A percentile compares a stretch with the other conserved stretches of the same genome.
Conservation (phyloP, 2,113 vertebrate genomes). For the Channa argus region DNA sequence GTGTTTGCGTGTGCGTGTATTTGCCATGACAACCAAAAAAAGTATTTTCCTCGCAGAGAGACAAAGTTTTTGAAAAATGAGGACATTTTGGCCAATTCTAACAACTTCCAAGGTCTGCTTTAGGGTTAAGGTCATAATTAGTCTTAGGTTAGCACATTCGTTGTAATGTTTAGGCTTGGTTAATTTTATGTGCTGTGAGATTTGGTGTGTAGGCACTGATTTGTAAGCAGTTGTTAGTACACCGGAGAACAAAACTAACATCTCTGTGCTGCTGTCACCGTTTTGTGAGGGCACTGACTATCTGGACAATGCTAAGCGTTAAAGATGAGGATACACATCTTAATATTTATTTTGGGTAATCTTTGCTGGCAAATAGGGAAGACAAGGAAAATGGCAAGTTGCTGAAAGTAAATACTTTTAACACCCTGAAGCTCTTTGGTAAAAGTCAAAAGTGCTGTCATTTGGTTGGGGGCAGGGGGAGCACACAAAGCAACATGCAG, state of each 20-base stretch:
- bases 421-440: neutral
- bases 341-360: neutral
- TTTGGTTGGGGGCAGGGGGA: neutral
- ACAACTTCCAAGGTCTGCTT: no score
- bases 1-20: no score
- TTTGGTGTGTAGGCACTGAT: neutral
- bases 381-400: constrained; percentile 19
- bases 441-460: constrained; percentile 1
- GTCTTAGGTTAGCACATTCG: no score
- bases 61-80: no score
- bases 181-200: neutral
- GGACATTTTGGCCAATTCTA: no score
- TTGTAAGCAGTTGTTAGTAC: neutral
- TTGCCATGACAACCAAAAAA: no score
- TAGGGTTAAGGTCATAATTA: no score
- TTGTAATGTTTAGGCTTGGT: neutral
- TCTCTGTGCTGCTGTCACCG: neutral
- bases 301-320: neutral
- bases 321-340: neutral
- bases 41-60: no score
- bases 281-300: neutral
- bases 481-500: neutral
- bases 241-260: constrained; percentile 3
- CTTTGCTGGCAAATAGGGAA: neutral
- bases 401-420: neutral